These are phyloP conservation scores for Delia radicum DNA, from an alignment of 1,140 invertebrate species.

Conservation along the genomic window DNA sequence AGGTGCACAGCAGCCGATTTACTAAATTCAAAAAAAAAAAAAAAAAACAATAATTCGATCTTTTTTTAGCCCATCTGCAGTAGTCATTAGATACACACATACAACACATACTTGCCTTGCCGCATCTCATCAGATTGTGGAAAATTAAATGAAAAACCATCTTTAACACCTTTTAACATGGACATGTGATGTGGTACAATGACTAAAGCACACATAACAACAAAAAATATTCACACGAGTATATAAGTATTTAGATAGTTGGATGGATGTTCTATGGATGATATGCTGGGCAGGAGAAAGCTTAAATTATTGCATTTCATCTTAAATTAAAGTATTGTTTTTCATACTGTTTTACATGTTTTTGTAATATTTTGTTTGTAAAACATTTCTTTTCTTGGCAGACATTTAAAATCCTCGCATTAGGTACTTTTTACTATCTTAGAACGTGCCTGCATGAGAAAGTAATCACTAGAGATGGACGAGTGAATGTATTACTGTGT, in stretches of 20 bases:
- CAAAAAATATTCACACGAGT: background rate
- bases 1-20: slow-evolving; percentile 2
- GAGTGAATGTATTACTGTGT: too few relatives aligned
- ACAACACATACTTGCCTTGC: background rate
- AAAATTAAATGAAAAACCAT: background rate
- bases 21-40: background rate
- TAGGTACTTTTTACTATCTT: too few relatives aligned
- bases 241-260: background rate
- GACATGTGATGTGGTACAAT: background rate
- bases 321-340: background rate
- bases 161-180: background rate
- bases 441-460: too few relatives aligned
- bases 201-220: background rate
- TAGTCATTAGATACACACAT: background rate
- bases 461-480: too few relatives aligned
- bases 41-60: background rate
- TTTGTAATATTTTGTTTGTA: background rate
- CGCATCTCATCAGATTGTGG: background rate
- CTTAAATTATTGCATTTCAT: background rate
- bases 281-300: background rate
- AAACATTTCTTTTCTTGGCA: slow-evolving; percentile 29
- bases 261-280: too few relatives aligned
- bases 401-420: slow-evolving; percentile 40
- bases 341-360: background rate
- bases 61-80: background rate